These are phyloP conservation scores for Indri indri DNA, from an alignment of 2,113 vertebrate genomes.

Conservation along the genomic window DNA sequence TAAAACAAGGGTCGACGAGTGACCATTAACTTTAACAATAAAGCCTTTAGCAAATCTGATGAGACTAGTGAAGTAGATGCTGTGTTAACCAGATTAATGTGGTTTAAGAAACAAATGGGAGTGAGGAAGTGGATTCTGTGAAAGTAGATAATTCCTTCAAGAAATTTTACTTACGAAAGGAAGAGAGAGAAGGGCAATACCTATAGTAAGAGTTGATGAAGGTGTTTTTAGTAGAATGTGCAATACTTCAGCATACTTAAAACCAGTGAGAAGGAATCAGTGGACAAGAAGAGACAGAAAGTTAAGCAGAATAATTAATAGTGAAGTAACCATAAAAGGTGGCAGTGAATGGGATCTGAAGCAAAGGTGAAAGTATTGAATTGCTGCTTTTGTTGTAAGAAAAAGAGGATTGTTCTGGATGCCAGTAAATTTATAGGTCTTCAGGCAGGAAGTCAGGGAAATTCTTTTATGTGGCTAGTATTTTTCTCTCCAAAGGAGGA, in stretches of 20 bases:
- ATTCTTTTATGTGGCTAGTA: neutral
- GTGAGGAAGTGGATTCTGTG: neutral
- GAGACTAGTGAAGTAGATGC: neutral
- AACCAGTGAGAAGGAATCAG: neutral
- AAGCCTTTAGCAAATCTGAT: neutral
- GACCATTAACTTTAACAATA: neutral
- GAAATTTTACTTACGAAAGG: neutral
- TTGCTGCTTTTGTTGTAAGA: neutral
- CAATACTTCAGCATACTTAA: neutral
- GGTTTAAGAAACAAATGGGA: neutral
- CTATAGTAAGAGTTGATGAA: neutral
- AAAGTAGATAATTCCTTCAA: neutral
- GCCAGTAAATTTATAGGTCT: neutral
- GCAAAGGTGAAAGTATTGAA: neutral
- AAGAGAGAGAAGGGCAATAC: neutral
- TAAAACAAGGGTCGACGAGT: neutral
- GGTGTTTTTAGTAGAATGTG: neutral
- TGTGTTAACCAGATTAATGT: neutral
- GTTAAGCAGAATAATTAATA: neutral
- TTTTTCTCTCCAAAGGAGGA: neutral
- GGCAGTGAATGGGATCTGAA: neutral
- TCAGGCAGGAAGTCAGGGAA: neutral
- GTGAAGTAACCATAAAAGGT: neutral
- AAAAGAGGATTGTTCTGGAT: neutral
- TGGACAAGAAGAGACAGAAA: neutral